Conservation (phyloP, 2,797 vertebrate genomes). For the Sebastes trivittatus region DNA sequence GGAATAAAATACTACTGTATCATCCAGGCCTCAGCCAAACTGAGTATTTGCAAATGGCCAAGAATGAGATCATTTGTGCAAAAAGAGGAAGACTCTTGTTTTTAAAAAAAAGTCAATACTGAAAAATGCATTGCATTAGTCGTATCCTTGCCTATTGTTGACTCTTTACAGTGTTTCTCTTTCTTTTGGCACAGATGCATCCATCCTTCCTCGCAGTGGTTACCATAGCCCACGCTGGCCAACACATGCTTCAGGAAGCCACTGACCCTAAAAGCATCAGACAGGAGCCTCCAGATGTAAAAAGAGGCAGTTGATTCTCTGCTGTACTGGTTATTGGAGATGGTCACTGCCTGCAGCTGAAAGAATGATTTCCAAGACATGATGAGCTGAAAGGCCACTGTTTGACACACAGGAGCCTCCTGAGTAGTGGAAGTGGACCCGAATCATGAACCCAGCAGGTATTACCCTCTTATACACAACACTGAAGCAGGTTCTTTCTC, state of each 20-base stretch:
- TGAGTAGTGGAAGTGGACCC: neutral
- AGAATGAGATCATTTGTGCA: neutral
- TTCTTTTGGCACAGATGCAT: neutral
- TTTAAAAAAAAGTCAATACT: neutral
- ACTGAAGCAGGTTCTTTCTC: neutral
- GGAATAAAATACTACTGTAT: neutral
- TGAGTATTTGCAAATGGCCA: neutral
- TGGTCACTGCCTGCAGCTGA: neutral
- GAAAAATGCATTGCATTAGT: neutral
- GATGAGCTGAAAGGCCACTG: neutral
- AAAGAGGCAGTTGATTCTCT: neutral
- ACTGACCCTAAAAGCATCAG: neutral
- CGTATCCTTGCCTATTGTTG: neutral
- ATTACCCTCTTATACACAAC: neutral
- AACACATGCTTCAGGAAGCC: neutral
- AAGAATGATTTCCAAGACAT: constrained; percentile 12
- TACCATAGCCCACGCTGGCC: neutral
- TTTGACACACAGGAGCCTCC: neutral
- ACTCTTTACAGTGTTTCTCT: neutral
- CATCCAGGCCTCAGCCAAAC: neutral
- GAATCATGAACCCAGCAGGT: neutral
- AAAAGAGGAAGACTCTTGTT: neutral
- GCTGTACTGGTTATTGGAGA: neutral
- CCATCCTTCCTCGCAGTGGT: neutral
- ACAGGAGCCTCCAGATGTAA: neutral